These are phyloP conservation scores for Trilocha varians DNA, from an alignment of 2,888 invertebrate genomes.

Conservation along the genomic window DNA sequence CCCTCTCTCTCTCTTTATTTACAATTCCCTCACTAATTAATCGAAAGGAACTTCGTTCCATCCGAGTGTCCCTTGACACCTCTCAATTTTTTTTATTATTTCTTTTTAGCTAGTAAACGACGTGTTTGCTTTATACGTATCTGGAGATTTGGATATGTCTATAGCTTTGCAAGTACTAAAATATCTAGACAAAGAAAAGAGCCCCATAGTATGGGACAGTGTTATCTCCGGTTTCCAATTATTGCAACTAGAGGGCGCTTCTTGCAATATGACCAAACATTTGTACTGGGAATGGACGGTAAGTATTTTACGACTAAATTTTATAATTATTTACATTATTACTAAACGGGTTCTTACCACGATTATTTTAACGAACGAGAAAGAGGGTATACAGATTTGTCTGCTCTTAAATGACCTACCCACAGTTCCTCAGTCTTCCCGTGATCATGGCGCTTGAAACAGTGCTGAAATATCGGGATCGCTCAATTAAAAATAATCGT, in stretches of 20 bases:
- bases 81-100: no score
- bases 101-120: conserved; percentile 56
- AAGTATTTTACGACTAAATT: conserved; percentile 3
- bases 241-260: conserved; percentile 35
- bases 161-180: conserved; percentile 42
- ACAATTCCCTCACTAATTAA: no score
- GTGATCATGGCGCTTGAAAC: no score
- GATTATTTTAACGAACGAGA: no score
- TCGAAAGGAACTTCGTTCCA: no score
- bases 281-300: conserved; percentile 59
- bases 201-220: conserved; percentile 48
- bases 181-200: conserved; percentile 44
- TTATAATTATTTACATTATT: not conserved
- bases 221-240: conserved; percentile 44
- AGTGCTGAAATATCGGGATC: no score
- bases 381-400: no score
- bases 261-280: conserved; percentile 37
- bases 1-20: not conserved
- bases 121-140: conserved; percentile 50
- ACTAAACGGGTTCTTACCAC: no score
- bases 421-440: no score
- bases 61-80: no score
- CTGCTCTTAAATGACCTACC: no score
- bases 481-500: no score
- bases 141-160: conserved; percentile 37